phyloP scores from a whole-genome alignment of 2,888 invertebrate genomes.

The Pachymerium ferrugineum region DNA sequence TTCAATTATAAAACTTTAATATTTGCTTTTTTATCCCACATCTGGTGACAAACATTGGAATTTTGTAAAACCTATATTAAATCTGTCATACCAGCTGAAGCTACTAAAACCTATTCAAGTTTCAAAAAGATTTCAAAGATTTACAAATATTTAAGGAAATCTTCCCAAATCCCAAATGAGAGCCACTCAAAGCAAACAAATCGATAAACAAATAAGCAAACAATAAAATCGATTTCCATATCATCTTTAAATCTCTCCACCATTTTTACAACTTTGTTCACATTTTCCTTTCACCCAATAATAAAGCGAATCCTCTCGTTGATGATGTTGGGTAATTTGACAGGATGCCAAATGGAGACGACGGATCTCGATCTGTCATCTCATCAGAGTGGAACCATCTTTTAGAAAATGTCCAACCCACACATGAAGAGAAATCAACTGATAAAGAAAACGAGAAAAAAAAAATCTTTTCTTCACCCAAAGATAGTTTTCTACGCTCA shows the following conservation, averaged over 20 bases:
- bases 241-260: neutral
- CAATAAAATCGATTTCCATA: neutral
- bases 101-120: too few relatives aligned
- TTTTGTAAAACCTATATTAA: too few relatives aligned
- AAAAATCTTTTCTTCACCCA: neutral
- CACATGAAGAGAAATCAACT: neutral
- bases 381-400: constrained; percentile 8
- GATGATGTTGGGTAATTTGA: neutral
- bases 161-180: too few relatives aligned
- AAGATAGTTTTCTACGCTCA: neutral
- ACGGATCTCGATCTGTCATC: neutral
- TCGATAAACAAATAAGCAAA: too few relatives aligned
- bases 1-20: too few relatives aligned
- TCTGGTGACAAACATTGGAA: too few relatives aligned
- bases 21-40: too few relatives aligned
- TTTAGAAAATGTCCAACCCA: neutral
- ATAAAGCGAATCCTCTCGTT: neutral
- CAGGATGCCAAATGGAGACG: neutral
- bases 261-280: neutral
- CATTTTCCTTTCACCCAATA: neutral
- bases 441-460: neutral
- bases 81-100: too few relatives aligned
- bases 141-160: too few relatives aligned
- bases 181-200: too few relatives aligned
- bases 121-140: too few relatives aligned